Base-by-base conservation (phyloP, 2,888 invertebrate genomes). In the Leucophora obtusa region DNA sequence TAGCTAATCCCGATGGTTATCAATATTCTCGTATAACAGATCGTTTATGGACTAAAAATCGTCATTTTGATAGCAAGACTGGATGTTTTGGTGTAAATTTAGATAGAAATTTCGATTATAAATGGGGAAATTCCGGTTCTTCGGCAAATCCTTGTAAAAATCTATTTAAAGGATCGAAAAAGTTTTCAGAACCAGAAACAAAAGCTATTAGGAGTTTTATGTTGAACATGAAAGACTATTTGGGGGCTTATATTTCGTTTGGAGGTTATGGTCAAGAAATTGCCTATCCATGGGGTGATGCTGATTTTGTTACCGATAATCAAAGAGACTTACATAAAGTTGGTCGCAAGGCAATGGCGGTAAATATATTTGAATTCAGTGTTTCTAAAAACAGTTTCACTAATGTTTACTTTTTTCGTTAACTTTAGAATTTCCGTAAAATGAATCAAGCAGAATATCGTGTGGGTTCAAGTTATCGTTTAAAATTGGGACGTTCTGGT, bases 121-220 rank as follows among this genome's bases (percentile, higher is more conserved):
- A 94, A 53, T 97, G 96, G 96, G 96, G 95, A 18, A 92, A 93
- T 84, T 95, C 96, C 0, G 94, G 96, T 0, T 95, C 96, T 11
- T 93, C 92, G 24, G 93, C 92, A 53, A 93, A 95, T 86, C 95
- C 96, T 0, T 97, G 97, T 85, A 93, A 93, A 71, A 95, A 96
- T 84, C 95, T 94, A 51, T 97, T 93, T 86, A 93, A 94, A 33
- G 97, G 97, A 0, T 89, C 93, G 0, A 91, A 92, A n/a, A 92
- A 95, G 2, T 96, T 96, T 87, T 97, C 97, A 0, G 97, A 98
- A 89, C 94, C 95, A 0, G 97, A 97, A 91, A 94, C 96, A 0
- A 89, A 91, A 58, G 94, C 96, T 7, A 91, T 88, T 50, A 89
- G 92, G 89, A 91, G 92, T 28, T 93, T 93, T 84, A 86, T 89